Evolutionary conservation across 1,140 invertebrate species (phyloP), one percentile per base, ranked within the genome.

Genomic region (Daktulosphaira vitifoliae): DNA sequence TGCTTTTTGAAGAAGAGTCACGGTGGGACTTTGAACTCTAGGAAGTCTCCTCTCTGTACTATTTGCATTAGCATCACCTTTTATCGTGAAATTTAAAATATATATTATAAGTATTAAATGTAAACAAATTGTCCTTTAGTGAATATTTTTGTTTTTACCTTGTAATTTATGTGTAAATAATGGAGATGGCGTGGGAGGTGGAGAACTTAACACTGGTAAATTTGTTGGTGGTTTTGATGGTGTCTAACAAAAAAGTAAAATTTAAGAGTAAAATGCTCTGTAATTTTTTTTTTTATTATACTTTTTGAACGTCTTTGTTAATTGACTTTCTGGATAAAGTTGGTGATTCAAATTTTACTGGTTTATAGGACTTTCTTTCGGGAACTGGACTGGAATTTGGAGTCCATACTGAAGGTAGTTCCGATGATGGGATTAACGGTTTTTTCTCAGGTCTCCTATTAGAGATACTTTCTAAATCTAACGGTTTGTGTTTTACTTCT

Each of bases 1-100:
- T 46, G 87, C 89, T 79, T 91, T 92, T 76, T 92, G 89, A 51
- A 93, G 78, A 50, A 93, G 75, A 2, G 89, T 92, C 68, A 93
- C 87, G 4, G 89, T 91, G 5, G 90, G 89, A 78, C 90, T 92
- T 77, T 90, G 89, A 26, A 86, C 87, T 71, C 81, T 80, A 8
- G 89, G 89, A 69, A 92, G 76, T 56, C 80, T 74, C 67, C 65
- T 69, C 62, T 44, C 66, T 59, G 49, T 65, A 48, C 18, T 52
- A 48, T 46, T 29, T 44, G 37, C 39, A 37, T 52, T 54, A 26
- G 53, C 50, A n/a, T 54, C 42, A n/a, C 50, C 65, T 52, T 65
- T 15, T 38, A 66, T 50, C 50, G 22, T 52, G 50, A 54, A 54
- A 65, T 38, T 25, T 8, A 29, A 26, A 38, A 44, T 46, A 37